Percentiles rank a stretch among this genome's conserved stretches.
These are phyloP conservation scores for Nasonia vitripennis DNA, from an alignment of 1,140 invertebrate genomes.

Conservation along the genomic window DNA sequence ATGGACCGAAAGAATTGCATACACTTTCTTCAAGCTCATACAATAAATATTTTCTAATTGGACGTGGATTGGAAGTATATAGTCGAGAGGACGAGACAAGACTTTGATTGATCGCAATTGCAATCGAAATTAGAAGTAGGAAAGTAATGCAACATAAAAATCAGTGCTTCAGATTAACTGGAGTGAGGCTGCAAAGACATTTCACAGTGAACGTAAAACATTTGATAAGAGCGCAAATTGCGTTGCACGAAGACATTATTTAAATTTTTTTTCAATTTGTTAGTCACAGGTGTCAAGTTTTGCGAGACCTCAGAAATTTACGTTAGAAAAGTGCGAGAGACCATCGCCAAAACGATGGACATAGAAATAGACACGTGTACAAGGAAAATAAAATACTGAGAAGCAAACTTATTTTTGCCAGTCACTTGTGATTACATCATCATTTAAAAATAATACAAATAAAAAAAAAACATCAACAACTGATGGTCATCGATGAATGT, in stretches of 20 bases:
- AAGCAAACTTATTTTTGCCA: constrained; percentile 17
- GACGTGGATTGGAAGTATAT: background rate
- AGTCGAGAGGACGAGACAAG: background rate
- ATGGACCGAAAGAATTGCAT: no score
- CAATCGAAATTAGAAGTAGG: background rate
- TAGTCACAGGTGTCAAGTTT: constrained; percentile 33
- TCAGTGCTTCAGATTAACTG: background rate
- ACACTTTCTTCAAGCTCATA: no score
- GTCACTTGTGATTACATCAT: background rate
- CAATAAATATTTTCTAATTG: no score
- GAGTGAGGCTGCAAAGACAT: background rate
- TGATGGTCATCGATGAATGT: background rate
- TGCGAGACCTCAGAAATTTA: constrained; percentile 35
- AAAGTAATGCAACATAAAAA: constrained; percentile 35
- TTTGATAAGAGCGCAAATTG: background rate
- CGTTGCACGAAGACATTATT: background rate
- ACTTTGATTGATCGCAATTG: no score
- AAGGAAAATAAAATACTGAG: constrained; percentile 23
- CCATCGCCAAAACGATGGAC: constrained; percentile 43
- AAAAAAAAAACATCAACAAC: background rate
- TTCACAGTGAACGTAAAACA: constrained; percentile 14
- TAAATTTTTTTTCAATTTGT: background rate
- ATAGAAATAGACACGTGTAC: constrained; percentile 53
- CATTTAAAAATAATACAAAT: background rate
- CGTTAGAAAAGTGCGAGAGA: constrained; percentile 44